These are phyloP conservation scores for Philopedon plagiatum DNA, from an alignment of 2,888 invertebrate genomes.

Conservation along the genomic window DNA sequence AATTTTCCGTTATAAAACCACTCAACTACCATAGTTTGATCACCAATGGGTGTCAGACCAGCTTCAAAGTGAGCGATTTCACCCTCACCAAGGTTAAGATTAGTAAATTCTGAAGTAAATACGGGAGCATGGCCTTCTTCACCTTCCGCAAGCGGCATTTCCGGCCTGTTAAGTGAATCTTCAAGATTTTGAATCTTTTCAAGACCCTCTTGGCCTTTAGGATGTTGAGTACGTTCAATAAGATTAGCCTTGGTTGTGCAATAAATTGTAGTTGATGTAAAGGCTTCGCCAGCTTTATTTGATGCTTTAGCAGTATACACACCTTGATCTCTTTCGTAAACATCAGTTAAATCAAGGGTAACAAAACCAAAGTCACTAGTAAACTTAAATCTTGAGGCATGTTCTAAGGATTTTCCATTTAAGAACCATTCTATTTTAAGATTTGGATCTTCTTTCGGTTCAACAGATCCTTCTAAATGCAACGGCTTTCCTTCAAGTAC, in stretches of 20 bases:
- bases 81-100: constrained; percentile 91
- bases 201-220: constrained; percentile 93
- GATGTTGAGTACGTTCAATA: constrained; percentile 92
- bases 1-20: constrained; percentile 96
- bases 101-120: constrained; percentile 89
- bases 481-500: constrained; percentile 87
- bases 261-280: constrained; percentile 90
- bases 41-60: constrained; percentile 92
- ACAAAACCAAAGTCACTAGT: constrained; percentile 98
- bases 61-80: constrained; percentile 99
- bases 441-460: constrained; percentile 93
- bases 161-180: constrained; percentile 84
- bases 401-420: constrained; percentile 89
- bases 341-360: constrained; percentile 91
- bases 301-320: constrained; percentile 93
- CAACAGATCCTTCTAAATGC: constrained; percentile 94
- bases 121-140: constrained; percentile 89
- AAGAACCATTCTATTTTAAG: constrained; percentile 95
- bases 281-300: constrained; percentile 91
- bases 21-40: constrained; percentile 94
- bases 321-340: constrained; percentile 94
- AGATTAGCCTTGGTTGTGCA: constrained; percentile 86
- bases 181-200: constrained; percentile 93
- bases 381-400: constrained; percentile 91
- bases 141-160: constrained; percentile 77